phyloP scores from a whole-genome alignment of 2,797 vertebrate species.

The Myoxocephalus aenaeus region DNA sequence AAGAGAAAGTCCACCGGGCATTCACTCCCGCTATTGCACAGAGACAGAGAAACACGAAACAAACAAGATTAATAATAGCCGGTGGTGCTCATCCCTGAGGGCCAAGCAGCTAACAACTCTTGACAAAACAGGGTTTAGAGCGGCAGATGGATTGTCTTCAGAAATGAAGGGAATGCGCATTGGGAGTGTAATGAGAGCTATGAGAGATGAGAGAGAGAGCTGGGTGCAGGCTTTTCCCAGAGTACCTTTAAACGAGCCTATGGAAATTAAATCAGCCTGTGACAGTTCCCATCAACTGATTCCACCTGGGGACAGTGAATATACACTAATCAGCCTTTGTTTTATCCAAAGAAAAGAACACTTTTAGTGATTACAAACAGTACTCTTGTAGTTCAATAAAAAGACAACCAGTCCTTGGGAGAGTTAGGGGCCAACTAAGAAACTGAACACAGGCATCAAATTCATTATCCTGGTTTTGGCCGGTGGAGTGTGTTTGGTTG shows the following conservation, averaged over 20 bases:
- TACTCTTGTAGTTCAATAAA: slow-evolving; percentile 64
- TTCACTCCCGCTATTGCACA: slow-evolving; percentile 69
- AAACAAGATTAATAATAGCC: slow-evolving; percentile 87
- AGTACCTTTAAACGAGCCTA: slow-evolving; percentile 65
- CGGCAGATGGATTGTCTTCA: slow-evolving; percentile 83
- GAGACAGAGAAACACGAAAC: slow-evolving; percentile 77
- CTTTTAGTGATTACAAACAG: slow-evolving; percentile 73
- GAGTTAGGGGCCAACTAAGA: slow-evolving; percentile 38
- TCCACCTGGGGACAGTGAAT: slow-evolving; percentile 75
- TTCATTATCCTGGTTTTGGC: slow-evolving; percentile 40
- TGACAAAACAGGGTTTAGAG: slow-evolving; percentile 84
- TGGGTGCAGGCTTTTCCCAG: slow-evolving; percentile 59
- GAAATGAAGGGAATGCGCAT: slow-evolving; percentile 76
- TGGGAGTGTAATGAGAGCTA: slow-evolving; percentile 79
- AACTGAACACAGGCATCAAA: slow-evolving; percentile 38
- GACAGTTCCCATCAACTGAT: slow-evolving; percentile 75
- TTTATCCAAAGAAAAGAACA: slow-evolving; percentile 66
- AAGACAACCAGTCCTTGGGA: slow-evolving; percentile 56
- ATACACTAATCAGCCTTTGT: slow-evolving; percentile 76
- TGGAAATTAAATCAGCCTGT: slow-evolving; percentile 80
- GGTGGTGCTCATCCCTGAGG: slow-evolving; percentile 76
- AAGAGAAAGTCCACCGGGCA: slow-evolving; percentile 78
- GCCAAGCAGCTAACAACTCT: slow-evolving; percentile 82
- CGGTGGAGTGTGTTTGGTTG: slow-evolving; percentile 25
- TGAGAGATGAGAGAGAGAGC: slow-evolving; percentile 47